Base-by-base conservation (phyloP, 2,888 invertebrate genomes). In the Morpho helenor region DNA sequence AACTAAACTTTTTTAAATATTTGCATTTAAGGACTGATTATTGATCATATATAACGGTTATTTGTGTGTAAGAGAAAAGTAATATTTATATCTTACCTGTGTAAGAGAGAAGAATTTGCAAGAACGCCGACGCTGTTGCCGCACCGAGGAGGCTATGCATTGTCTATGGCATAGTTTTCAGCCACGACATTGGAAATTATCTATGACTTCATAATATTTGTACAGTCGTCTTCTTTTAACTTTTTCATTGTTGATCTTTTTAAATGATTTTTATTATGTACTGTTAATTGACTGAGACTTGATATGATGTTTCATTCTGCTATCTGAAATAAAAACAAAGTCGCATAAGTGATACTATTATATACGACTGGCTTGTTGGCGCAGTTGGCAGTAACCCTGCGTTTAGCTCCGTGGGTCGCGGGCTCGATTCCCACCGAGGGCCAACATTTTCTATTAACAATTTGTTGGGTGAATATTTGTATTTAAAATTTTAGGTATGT, bases 71-170 rank as follows among this genome's bases (percentile, higher is more conserved):
- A 44, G 9, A n/a, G 10, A 44, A 10, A 16, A 8, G 46, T 10
- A 16, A 16, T 10, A 16, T 16, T 10, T 50, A 46, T 9, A 8
- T 23, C 73, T 76, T 76, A 88, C 89, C 86, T 74, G 87, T 74
- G 66, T 81, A 78, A 60, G 80, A 85, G 61, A 85, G 69, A 49
- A 88, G 72, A 78, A 87, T 78, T 72, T 88, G 89, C 73, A 89
- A 75, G 74, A 89, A 66, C 68, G 85, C 86, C 73, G 87, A 84
- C 75, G 78, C 77, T 73, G 77, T 82, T 77, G 83, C 82, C 77
- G 80, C 77, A 76, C 78, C 75, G 69, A 86, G 75, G 77, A 87
- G 79, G 75, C 79, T 81, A 81, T 79, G 81, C 89, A 89, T 88
- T 84, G 84, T 88, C 88, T 87, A 88, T 73, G 76, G 71, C 71